Evolutionary conservation across 2,113 vertebrate genomes (phyloP).

Genomic region (Heptranchias perlo): DNA sequence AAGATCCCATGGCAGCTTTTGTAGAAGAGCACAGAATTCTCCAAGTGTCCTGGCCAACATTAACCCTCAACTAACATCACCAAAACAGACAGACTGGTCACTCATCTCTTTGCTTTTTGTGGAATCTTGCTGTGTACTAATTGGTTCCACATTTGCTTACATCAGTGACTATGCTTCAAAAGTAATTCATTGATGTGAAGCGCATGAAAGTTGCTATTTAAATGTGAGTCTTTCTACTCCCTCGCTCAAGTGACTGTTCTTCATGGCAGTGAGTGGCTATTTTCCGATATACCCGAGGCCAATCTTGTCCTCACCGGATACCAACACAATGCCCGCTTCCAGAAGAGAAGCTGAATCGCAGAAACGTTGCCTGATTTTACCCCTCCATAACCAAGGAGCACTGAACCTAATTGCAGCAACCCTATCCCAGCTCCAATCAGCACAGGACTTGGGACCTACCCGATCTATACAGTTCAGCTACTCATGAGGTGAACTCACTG

Average conservation of each 20-base stretch:
- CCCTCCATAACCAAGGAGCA: too few relatives aligned
- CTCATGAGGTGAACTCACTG: neutral
- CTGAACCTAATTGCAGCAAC: too few relatives aligned
- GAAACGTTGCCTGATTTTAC: too few relatives aligned
- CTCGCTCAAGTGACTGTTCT: neutral
- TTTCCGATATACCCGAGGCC: neutral
- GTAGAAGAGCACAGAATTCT: too few relatives aligned
- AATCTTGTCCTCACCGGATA: neutral
- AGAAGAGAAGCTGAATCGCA: neutral
- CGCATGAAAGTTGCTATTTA: neutral
- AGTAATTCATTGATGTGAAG: neutral
- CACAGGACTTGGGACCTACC: neutral
- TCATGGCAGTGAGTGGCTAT: neutral
- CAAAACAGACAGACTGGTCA: neutral
- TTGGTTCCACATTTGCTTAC: neutral
- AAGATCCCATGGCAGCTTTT: too few relatives aligned
- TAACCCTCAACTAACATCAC: too few relatives aligned
- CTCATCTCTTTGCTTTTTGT: too few relatives aligned
- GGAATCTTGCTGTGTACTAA: neutral
- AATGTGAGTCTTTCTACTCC: neutral
- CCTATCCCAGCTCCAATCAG: neutral
- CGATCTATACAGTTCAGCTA: neutral
- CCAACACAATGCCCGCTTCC: neutral
- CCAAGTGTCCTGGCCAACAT: too few relatives aligned
- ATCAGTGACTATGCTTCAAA: neutral